phyloP scores from a whole-genome alignment of 2,113 vertebrate species.

The Speoplatyrhinus poulsoni region DNA sequence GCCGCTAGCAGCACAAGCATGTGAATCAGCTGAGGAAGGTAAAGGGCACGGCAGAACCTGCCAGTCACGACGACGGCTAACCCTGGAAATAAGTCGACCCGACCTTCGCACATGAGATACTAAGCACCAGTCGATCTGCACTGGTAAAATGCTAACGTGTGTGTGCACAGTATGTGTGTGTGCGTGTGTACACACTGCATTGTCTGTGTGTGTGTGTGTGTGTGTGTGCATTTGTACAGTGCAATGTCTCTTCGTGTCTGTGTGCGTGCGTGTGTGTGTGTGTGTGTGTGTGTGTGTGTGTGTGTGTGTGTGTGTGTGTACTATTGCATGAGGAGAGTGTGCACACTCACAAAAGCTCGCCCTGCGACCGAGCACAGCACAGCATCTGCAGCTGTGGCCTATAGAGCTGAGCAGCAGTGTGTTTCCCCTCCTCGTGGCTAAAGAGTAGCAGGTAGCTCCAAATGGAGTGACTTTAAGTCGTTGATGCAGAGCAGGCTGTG shows the following conservation, averaged over 20 bases:
- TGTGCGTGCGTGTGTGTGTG: slow-evolving; percentile 1
- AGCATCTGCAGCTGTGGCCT: neutral
- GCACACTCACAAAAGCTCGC: no score
- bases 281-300: neutral
- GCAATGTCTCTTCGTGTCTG: neutral
- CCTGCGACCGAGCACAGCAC: no score
- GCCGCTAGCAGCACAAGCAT: slow-evolving; percentile 43
- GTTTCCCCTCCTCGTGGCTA: slow-evolving; percentile 46
- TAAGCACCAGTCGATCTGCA: neutral
- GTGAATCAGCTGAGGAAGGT: slow-evolving; percentile 46
- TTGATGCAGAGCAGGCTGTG: slow-evolving; percentile 70
- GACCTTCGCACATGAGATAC: neutral
- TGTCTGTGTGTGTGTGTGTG: slow-evolving; percentile 6
- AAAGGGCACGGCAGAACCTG: slow-evolving; percentile 15
- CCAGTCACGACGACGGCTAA: slow-evolving; percentile 23
- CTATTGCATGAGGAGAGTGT: neutral
- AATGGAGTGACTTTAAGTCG: slow-evolving; percentile 74
- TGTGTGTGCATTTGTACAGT: slow-evolving; percentile 1
- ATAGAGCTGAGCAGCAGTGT: slow-evolving; percentile 51
- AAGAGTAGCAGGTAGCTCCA: slow-evolving; percentile 71
- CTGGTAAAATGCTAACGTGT: neutral
- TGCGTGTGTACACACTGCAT: neutral
- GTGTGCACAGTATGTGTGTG: neutral
- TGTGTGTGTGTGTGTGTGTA: slow-evolving; percentile 7
- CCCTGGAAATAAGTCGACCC: neutral